Evolutionary conservation across 92 coral and sea anemone genomes (phyloP).

Genomic region (Hydrozoanthus gracilis): DNA sequence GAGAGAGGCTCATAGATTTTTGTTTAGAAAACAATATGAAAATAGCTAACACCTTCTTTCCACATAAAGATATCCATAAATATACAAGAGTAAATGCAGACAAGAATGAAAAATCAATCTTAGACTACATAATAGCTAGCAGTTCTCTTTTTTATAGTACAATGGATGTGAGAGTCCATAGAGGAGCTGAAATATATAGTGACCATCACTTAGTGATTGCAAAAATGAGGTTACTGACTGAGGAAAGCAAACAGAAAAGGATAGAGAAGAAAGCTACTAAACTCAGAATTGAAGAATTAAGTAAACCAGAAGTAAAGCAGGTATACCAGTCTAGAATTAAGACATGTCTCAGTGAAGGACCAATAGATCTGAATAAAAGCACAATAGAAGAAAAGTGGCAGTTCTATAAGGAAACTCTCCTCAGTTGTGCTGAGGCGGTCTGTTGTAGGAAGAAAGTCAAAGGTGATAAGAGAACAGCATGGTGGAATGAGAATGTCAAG

Average conservation of each 20-base stretch:
- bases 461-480: conserved; percentile 22
- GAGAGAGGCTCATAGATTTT: conserved; percentile 31
- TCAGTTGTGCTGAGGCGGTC: conserved; percentile 26
- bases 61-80: neutral
- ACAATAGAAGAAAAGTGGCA: conserved; percentile 27
- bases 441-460: conserved; percentile 25
- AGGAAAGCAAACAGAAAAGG: conserved; percentile 28
- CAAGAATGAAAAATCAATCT: conserved; percentile 18
- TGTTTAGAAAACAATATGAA: conserved; percentile 23
- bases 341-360: conserved; percentile 29
- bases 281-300: conserved; percentile 26
- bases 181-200: conserved; percentile 27
- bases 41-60: conserved; percentile 28
- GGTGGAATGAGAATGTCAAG: conserved; percentile 26
- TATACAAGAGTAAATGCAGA: conserved; percentile 9
- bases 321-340: conserved; percentile 24
- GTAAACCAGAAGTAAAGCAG: conserved; percentile 28
- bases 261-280: conserved; percentile 22
- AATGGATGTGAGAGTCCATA: conserved; percentile 28
- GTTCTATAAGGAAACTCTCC: conserved; percentile 28
- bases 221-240: conserved; percentile 27
- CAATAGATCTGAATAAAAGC: conserved; percentile 21
- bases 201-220: conserved; percentile 29
- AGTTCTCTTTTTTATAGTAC: conserved; percentile 25
- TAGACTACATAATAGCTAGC: conserved; percentile 20